Conservation (phyloP, 1,140 invertebrate species). For the Argopecten irradians region DNA sequence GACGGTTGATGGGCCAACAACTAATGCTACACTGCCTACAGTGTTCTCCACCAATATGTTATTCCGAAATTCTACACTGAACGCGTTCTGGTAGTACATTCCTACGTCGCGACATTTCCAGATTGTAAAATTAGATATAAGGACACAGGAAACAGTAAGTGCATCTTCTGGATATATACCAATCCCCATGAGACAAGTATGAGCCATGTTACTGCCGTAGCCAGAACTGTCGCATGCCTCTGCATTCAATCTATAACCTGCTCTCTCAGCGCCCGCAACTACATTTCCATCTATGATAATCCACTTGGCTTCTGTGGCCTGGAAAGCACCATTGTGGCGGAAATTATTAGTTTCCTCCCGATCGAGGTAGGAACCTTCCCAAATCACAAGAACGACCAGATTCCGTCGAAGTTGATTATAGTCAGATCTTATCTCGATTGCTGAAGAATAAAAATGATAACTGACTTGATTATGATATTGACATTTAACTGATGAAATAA, state of each 20-base stretch:
- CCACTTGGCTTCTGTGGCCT: slow-evolving; percentile 53
- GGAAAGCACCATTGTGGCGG: slow-evolving; percentile 58
- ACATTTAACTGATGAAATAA: not conserved
- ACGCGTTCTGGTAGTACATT: slow-evolving; percentile 57
- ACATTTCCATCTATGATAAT: slow-evolving; percentile 62
- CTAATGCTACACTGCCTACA: slow-evolving; percentile 58
- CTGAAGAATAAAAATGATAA: slow-evolving; percentile 49
- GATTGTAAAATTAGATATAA: slow-evolving; percentile 51
- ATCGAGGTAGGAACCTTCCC: slow-evolving; percentile 60
- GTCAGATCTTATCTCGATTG: slow-evolving; percentile 53
- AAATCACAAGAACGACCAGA: slow-evolving; percentile 59
- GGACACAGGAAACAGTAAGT: slow-evolving; percentile 31
- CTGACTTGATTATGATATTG: too few species aligned
- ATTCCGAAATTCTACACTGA: slow-evolving; percentile 45
- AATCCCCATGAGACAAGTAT: slow-evolving; percentile 49
- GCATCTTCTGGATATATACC: slow-evolving; percentile 46
- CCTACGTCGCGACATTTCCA: slow-evolving; percentile 63
- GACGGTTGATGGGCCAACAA: slow-evolving; percentile 56
- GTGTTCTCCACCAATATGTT: slow-evolving; percentile 60
- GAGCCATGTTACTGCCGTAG: slow-evolving; percentile 56
- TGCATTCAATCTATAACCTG: slow-evolving; percentile 54
- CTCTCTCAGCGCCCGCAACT: slow-evolving; percentile 67
- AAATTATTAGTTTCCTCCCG: slow-evolving; percentile 56
- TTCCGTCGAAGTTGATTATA: slow-evolving; percentile 56
- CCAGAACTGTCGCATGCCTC: slow-evolving; percentile 49